A percentile compares a stretch with the other conserved stretches of the same genome.
These are phyloP conservation scores for Cryptoleucopteryx plumbea DNA, from an alignment of 2,113 vertebrate genomes.

Conservation along the genomic window DNA sequence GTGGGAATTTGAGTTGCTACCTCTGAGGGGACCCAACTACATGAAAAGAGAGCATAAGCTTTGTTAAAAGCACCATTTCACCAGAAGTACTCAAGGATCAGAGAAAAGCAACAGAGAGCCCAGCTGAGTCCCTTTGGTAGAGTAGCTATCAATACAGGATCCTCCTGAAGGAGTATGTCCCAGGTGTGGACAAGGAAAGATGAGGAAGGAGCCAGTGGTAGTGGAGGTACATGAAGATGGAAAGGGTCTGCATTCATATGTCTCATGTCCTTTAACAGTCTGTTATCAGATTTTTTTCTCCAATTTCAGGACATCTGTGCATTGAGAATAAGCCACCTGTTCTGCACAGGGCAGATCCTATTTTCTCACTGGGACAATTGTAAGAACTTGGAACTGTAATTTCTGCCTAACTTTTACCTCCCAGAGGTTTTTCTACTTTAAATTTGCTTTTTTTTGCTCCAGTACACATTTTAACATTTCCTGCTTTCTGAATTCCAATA, in stretches of 20 bases:
- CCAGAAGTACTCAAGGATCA: neutral
- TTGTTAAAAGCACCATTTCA: neutral
- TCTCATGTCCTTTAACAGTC: neutral
- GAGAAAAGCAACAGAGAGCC: neutral
- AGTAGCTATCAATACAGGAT: neutral
- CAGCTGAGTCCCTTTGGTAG: neutral
- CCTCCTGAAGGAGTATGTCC: neutral
- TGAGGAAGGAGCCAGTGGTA: neutral
- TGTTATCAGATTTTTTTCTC: neutral
- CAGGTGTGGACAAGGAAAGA: neutral
- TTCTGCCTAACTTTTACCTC: neutral
- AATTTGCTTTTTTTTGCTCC: neutral
- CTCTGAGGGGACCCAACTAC: neutral
- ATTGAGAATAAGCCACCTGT: neutral
- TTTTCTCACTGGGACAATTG: neutral
- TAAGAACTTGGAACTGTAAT: neutral
- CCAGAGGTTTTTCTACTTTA: neutral
- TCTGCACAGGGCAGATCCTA: neutral
- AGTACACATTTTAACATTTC: constrained; percentile 14
- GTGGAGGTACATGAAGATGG: neutral
- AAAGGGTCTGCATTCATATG: neutral
- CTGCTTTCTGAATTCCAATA: constrained; percentile 18
- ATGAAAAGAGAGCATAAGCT: neutral
- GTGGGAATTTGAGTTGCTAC: neutral
- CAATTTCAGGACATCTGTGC: neutral